Conservation (phyloP, 2,113 vertebrate species). For the Ciconia boyciana region DNA sequence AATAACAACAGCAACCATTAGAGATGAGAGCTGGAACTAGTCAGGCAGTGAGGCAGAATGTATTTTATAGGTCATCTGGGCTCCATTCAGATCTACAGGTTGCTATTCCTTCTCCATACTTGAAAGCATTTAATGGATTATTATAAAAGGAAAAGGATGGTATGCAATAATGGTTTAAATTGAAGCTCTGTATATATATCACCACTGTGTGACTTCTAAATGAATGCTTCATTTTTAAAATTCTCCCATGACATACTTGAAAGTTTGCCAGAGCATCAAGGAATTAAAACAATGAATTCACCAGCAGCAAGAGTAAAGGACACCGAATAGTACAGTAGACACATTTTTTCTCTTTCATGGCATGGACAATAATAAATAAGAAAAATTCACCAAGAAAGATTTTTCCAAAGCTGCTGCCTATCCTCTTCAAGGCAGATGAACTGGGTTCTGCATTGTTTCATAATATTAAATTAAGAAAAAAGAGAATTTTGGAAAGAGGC, state of each 20-base stretch:
- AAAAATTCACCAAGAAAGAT: not conserved
- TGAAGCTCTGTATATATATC: constrained; percentile 66
- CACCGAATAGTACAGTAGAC: not conserved
- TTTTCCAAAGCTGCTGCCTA: not conserved
- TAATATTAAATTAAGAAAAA: not conserved
- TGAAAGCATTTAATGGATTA: constrained; percentile 83
- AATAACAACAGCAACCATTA: constrained; percentile 78
- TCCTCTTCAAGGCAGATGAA: not conserved
- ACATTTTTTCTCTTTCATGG: not conserved
- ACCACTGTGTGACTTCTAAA: constrained; percentile 65
- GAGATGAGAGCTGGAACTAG: constrained; percentile 69
- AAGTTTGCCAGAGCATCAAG: constrained; percentile 56
- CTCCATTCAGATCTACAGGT: constrained; percentile 80
- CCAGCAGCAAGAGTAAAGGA: constrained; percentile 18
- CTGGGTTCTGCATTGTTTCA: not conserved
- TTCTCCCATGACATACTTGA: constrained; percentile 50
- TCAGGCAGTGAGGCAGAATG: constrained; percentile 68
- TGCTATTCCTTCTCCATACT: constrained; percentile 76
- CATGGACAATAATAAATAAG: not conserved
- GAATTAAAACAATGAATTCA: constrained; percentile 60
- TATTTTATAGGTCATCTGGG: constrained; percentile 81
- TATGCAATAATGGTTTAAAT: constrained; percentile 75
- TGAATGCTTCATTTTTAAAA: constrained; percentile 66
- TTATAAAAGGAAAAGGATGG: constrained; percentile 73
- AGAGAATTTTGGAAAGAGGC: not conserved